Evolutionary conservation across 1,140 invertebrate species (phyloP).

Genomic region (Colletes gigas): DNA sequence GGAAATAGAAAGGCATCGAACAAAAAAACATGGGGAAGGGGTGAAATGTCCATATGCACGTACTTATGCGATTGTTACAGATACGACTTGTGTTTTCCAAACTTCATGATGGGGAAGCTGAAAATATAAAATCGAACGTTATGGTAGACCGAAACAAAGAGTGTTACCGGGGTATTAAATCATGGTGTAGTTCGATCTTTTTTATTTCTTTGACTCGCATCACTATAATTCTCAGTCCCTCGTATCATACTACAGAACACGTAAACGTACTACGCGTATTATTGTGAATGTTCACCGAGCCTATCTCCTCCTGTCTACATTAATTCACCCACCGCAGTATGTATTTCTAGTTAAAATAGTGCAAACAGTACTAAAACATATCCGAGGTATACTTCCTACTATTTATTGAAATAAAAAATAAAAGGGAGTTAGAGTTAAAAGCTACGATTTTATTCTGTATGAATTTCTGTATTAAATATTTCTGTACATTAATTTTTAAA

Average conservation of each 20-base stretch:
- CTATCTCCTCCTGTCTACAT: conserved; percentile 71
- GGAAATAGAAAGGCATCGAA: conserved; percentile 76
- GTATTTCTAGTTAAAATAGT: conserved; percentile 52
- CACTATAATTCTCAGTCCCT: background rate
- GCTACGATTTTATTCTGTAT: background rate
- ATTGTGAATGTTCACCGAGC: conserved; percentile 75
- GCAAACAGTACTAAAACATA: background rate
- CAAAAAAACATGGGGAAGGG: conserved; percentile 56
- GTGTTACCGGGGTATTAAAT: too few species aligned
- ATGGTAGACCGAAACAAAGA: background rate
- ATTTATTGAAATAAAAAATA: background rate
- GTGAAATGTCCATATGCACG: conserved; percentile 55
- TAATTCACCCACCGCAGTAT: conserved; percentile 57
- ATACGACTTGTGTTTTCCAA: conserved; percentile 23
- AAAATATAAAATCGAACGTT: background rate
- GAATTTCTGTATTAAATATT: conserved; percentile 5
- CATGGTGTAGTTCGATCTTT: too few species aligned
- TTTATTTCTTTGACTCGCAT: too few species aligned
- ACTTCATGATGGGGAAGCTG: conserved; percentile 5
- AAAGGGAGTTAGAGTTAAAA: too few species aligned
- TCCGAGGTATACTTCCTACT: background rate
- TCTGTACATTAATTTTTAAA: conserved; percentile 75
- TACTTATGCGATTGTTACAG: conserved; percentile 30
- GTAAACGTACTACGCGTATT: conserved; percentile 64
- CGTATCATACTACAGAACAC: background rate